These are phyloP conservation scores for Bos indicus DNA, from an alignment of 2,113 vertebrate species.

Conservation along the genomic window DNA sequence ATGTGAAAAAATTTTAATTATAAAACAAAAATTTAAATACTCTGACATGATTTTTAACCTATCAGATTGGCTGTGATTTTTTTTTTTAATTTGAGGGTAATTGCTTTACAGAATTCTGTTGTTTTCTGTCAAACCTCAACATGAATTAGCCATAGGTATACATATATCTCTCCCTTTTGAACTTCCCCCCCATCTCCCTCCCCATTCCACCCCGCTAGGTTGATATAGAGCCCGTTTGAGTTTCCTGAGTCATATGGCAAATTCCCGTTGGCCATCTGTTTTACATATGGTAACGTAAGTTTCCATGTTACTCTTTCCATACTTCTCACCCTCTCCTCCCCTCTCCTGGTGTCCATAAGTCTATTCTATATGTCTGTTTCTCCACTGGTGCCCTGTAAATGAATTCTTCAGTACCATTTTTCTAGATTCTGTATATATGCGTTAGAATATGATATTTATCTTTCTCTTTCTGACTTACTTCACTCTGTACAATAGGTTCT, in stretches of 20 bases:
- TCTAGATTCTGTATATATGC: background rate
- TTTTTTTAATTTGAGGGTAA: background rate
- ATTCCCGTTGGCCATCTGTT: background rate
- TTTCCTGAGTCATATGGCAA: background rate
- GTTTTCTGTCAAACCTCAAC: background rate
- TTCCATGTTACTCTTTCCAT: background rate
- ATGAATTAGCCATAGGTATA: background rate
- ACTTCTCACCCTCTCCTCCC: background rate
- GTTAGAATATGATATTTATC: background rate
- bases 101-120: background rate
- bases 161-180: background rate
- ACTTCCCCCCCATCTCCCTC: background rate
- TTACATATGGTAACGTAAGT: background rate
- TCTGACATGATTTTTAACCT: background rate
- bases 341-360: background rate
- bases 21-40: background rate
- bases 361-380: background rate
- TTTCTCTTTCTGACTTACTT: background rate
- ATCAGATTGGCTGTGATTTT: background rate
- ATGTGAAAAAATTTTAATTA: background rate
- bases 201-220: background rate
- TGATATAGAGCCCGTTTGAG: background rate
- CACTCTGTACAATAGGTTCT: background rate
- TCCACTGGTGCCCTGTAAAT: background rate
- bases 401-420: background rate